phyloP scores from a whole-genome alignment of 2,888 invertebrate genomes.

The Lasioglossum marginatum region DNA sequence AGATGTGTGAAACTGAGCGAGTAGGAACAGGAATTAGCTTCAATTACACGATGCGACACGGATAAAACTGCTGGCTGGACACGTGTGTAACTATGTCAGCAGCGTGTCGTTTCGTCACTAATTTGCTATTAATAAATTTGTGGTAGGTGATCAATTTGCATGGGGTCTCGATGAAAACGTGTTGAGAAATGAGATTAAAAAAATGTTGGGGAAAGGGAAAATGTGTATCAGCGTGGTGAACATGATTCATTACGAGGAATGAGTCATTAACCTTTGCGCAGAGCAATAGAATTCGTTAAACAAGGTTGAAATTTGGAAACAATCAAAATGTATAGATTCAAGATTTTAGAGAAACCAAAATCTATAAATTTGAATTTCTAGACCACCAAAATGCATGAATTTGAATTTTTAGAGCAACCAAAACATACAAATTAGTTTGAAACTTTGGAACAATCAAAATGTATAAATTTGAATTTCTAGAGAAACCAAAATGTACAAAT shows the following conservation, averaged over 20 bases:
- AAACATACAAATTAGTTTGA: too few species aligned
- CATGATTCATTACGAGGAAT: not conserved
- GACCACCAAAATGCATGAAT: too few species aligned
- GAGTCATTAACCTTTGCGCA: not conserved
- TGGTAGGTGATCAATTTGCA: not conserved
- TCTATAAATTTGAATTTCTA: too few species aligned
- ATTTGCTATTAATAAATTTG: not conserved
- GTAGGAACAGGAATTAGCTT: not conserved
- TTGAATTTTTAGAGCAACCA: too few species aligned
- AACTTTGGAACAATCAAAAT: too few species aligned
- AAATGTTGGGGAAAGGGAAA: not conserved
- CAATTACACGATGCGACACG: not conserved
- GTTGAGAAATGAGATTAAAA: not conserved
- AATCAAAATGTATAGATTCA: not conserved
- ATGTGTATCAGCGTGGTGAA: not conserved
- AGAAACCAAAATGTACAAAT: too few species aligned
- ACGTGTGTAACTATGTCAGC: not conserved
- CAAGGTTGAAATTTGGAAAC: too few species aligned
- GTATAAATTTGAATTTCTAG: too few species aligned
- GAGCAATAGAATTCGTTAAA: too few species aligned
- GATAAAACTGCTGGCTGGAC: not conserved
- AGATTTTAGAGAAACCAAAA: too few species aligned
- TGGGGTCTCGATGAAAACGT: not conserved
- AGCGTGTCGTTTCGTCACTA: not conserved
- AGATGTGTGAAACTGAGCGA: too few species aligned